Conservation (phyloP, 2,113 vertebrate species). For the Apeltes quadracus region DNA sequence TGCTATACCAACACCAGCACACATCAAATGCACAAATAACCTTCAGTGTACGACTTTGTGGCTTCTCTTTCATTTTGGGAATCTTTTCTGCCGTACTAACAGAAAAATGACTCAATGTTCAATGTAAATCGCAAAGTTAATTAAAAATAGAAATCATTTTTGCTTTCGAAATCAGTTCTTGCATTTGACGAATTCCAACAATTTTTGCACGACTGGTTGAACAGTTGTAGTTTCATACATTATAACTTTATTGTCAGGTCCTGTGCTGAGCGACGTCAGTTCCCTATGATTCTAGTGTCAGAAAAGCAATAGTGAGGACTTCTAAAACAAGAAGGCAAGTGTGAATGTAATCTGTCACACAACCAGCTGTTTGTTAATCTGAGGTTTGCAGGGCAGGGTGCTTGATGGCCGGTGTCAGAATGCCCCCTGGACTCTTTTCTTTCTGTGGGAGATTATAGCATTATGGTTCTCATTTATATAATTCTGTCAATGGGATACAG, state of each 20-base stretch:
- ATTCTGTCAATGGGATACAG: conserved; percentile 74
- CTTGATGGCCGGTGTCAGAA: conserved; percentile 34
- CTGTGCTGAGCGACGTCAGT: not conserved
- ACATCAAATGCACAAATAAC: conserved; percentile 12
- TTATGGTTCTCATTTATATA: conserved; percentile 69
- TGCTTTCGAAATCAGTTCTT: not conserved
- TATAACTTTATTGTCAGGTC: conserved; percentile 1
- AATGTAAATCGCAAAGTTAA: conserved; percentile 17
- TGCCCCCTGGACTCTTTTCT: conserved; percentile 58
- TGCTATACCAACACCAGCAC: not conserved
- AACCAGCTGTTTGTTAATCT: conserved; percentile 60
- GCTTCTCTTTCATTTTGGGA: conserved; percentile 21
- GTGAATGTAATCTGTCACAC: conserved; percentile 58
- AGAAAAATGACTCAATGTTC: conserved; percentile 2
- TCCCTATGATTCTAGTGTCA: not conserved
- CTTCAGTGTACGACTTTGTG: not conserved
- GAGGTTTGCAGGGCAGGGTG: conserved; percentile 42
- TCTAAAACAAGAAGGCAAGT: conserved; percentile 29
- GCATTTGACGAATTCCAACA: not conserved
- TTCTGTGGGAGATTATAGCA: conserved; percentile 71
- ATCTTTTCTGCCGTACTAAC: conserved; percentile 17
- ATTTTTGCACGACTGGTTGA: conserved; percentile 21
- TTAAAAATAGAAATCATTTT: conserved; percentile 28
- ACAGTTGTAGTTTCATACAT: not conserved
- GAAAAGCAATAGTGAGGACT: conserved; percentile 10